A percentile compares a stretch with the other conserved stretches of the same genome.
These are phyloP conservation scores for Tyrannus savana DNA, from an alignment of 2,113 vertebrate genomes.

Conservation along the genomic window DNA sequence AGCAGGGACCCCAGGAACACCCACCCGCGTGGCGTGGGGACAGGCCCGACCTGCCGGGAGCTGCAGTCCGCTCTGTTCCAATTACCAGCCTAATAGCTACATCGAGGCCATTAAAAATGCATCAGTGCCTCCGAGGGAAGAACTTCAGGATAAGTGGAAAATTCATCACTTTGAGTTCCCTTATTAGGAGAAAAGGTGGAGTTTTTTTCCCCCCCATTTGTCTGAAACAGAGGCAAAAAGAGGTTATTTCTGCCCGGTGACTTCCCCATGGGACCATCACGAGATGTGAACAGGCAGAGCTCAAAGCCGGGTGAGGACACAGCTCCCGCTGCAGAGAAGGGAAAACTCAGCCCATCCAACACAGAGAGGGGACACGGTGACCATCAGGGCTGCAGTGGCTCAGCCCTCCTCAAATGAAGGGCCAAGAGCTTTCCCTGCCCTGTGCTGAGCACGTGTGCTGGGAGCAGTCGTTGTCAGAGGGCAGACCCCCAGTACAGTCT, in stretches of 20 bases:
- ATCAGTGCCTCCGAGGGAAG: constrained; percentile 9
- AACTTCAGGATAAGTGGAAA: not conserved
- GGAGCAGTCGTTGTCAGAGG: not conserved
- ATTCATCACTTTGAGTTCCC: constrained; percentile 41
- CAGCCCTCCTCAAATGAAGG: not conserved
- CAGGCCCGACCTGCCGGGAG: fast-evolving
- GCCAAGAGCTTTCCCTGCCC: not conserved
- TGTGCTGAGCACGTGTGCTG: not conserved
- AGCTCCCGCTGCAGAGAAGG: not conserved
- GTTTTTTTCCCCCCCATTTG: not conserved
- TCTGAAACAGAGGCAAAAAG: not conserved
- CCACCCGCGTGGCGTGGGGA: not conserved
- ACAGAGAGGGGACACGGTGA: fast-evolving
- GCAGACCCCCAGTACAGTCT: not conserved
- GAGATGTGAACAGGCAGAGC: not conserved
- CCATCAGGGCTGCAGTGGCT: not conserved
- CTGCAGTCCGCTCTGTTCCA: not conserved
- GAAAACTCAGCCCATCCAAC: not conserved
- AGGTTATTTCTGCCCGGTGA: not conserved
- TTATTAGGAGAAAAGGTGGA: not conserved
- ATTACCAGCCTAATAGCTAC: not conserved
- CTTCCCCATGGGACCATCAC: not conserved
- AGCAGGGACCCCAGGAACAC: not conserved
- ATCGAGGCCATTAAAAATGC: constrained; percentile 22
- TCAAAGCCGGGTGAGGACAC: not conserved